Evolutionary conservation across 1,140 invertebrate genomes (phyloP).

Genomic region (Penaeus indicus): DNA sequence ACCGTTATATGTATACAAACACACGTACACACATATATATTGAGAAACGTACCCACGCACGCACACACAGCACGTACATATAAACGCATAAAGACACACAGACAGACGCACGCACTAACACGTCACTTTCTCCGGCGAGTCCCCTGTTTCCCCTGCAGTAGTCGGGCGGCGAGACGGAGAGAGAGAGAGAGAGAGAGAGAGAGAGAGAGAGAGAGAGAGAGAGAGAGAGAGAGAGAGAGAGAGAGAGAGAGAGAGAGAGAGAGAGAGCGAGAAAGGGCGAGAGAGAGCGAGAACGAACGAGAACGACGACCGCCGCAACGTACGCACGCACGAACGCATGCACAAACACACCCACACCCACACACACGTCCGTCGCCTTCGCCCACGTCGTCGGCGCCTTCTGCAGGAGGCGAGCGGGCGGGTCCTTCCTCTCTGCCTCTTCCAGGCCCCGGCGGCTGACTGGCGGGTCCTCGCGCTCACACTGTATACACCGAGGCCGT

Average conservation of each 20-base stretch:
- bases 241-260: slow-evolving; percentile 4
- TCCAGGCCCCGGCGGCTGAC: slow-evolving; percentile 45
- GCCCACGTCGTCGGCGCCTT: slow-evolving; percentile 24
- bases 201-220: slow-evolving; percentile 9
- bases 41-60: no score
- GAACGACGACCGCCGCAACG: background rate
- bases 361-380: slow-evolving; percentile 11
- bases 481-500: slow-evolving; percentile 16
- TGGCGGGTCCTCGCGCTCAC: slow-evolving; percentile 37
- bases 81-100: no score
- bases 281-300: slow-evolving; percentile 11
- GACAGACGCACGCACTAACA: no score
- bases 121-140: no score
- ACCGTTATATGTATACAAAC: no score
- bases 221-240: slow-evolving; percentile 23
- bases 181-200: background rate
- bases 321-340: slow-evolving; percentile 6
- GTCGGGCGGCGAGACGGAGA: background rate
- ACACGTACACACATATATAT: no score
- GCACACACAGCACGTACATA: no score
- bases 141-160: no score
- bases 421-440: background rate
- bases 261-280: slow-evolving; percentile 25
- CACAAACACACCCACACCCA: slow-evolving; percentile 30
- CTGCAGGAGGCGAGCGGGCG: slow-evolving; percentile 26